A percentile compares a stretch with the other conserved stretches of the same genome.
phyloP scores from a whole-genome alignment of 2,888 invertebrate genomes.

The Oegoconia quadripuncta region DNA sequence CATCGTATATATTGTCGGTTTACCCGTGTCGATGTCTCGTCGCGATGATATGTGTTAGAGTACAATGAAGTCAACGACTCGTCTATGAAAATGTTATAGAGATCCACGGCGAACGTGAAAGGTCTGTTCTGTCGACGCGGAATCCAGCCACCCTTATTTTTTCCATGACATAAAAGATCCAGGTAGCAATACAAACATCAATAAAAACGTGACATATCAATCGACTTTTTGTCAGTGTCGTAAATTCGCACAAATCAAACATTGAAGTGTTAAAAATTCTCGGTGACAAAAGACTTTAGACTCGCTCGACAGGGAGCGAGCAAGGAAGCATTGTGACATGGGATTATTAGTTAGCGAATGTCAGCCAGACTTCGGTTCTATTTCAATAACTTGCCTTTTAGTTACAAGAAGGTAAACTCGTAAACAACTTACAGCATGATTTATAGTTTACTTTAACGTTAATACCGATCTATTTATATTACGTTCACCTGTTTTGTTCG shows the following conservation, averaged over 20 bases:
- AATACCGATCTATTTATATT: constrained; percentile 37
- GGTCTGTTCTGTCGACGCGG: constrained; percentile 46
- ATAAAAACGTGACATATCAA: constrained; percentile 76
- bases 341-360: constrained; percentile 71
- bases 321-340: constrained; percentile 50
- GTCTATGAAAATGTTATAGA: constrained; percentile 52
- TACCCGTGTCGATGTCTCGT: too few relatives aligned
- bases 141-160: constrained; percentile 56
- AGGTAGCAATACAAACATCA: constrained; percentile 74
- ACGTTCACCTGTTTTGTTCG: constrained; percentile 36
- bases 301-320: constrained; percentile 57
- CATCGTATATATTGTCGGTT: constrained; percentile 43
- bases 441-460: constrained; percentile 40
- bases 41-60: constrained; percentile 47
- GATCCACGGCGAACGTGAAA: constrained; percentile 45
- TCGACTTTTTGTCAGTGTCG: constrained; percentile 63
- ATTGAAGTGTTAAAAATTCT: constrained; percentile 74
- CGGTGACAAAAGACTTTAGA: constrained; percentile 60
- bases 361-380: constrained; percentile 52
- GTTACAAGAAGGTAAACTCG: constrained; percentile 63
- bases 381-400: constrained; percentile 52
- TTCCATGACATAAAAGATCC: constrained; percentile 46
- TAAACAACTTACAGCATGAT: constrained; percentile 65
- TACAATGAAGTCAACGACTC: constrained; percentile 64
- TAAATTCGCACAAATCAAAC: constrained; percentile 76